Conservation (phyloP, 2,113 vertebrate species). For the Hippocampus comes region DNA sequence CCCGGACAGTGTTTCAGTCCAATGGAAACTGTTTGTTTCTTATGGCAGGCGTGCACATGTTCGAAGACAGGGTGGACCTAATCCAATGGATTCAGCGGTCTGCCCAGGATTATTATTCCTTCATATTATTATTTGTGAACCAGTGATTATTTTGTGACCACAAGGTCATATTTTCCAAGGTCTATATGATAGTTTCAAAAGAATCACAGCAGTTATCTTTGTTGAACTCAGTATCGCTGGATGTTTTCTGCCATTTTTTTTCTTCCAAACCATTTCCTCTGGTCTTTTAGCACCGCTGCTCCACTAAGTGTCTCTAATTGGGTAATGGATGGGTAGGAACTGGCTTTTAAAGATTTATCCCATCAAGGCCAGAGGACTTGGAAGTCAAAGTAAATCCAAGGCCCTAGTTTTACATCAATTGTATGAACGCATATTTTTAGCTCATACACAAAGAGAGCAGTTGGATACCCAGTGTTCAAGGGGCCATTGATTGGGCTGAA, state of each 20-base stretch:
- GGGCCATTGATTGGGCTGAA: too few species aligned
- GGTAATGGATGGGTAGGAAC: conserved; percentile 20
- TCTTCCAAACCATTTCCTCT: conserved; percentile 31
- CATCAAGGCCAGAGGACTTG: conserved; percentile 1
- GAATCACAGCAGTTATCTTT: conserved; percentile 40
- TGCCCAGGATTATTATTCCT: conserved; percentile 54
- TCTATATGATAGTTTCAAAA: conserved; percentile 45
- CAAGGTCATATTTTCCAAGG: conserved; percentile 56
- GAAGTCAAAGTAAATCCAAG: not conserved
- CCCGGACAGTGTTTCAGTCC: conserved; percentile 46
- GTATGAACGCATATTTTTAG: not conserved
- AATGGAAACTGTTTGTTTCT: conserved; percentile 51
- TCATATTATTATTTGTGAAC: conserved; percentile 67
- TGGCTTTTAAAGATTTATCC: conserved; percentile 27
- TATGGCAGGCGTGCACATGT: conserved; percentile 43
- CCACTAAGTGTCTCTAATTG: conserved; percentile 46
- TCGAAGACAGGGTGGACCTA: conserved; percentile 56
- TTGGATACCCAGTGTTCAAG: not conserved
- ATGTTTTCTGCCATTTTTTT: conserved; percentile 25
- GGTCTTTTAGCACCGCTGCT: conserved; percentile 27
- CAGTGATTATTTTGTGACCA: conserved; percentile 65
- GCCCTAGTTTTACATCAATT: not conserved
- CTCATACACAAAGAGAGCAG: not conserved
- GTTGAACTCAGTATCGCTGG: conserved; percentile 23
- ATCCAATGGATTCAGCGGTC: conserved; percentile 48